Evolutionary conservation across 2,113 vertebrate species (phyloP).

Genomic region (Trogon surrucura): DNA sequence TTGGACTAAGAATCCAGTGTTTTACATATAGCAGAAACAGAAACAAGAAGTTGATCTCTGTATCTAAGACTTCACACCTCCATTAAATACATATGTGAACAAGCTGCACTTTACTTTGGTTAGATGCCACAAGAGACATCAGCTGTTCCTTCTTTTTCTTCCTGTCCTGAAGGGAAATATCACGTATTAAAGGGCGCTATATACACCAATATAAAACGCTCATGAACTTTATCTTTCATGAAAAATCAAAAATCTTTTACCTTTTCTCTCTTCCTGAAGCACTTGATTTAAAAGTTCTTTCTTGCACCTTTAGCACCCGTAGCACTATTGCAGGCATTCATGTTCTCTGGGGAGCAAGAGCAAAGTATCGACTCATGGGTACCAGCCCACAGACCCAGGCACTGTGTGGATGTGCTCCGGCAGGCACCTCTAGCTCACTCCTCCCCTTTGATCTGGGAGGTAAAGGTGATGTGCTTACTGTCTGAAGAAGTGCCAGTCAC

Average conservation of each 20-base stretch:
- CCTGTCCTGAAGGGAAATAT: neutral
- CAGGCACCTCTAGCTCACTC: neutral
- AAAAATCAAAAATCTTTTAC: neutral
- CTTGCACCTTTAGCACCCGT: neutral
- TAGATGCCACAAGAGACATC: neutral
- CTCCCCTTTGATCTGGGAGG: neutral
- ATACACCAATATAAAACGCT: neutral
- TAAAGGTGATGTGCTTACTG: neutral
- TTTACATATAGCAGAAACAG: neutral
- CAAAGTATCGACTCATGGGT: accelerated
- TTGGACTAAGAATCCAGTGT: neutral
- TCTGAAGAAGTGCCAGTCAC: neutral
- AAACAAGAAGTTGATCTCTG: neutral
- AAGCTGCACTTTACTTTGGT: neutral
- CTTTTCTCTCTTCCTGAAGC: neutral
- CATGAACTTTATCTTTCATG: neutral
- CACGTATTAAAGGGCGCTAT: neutral
- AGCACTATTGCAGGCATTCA: neutral
- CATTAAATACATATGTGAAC: neutral
- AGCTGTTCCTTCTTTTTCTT: neutral
- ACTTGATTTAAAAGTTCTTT: neutral
- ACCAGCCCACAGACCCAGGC: neutral
- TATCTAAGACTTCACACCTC: neutral
- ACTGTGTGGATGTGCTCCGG: accelerated
- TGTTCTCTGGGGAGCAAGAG: neutral